Conservation (phyloP, 2,797 vertebrate genomes). For the Podarcis siculus region DNA sequence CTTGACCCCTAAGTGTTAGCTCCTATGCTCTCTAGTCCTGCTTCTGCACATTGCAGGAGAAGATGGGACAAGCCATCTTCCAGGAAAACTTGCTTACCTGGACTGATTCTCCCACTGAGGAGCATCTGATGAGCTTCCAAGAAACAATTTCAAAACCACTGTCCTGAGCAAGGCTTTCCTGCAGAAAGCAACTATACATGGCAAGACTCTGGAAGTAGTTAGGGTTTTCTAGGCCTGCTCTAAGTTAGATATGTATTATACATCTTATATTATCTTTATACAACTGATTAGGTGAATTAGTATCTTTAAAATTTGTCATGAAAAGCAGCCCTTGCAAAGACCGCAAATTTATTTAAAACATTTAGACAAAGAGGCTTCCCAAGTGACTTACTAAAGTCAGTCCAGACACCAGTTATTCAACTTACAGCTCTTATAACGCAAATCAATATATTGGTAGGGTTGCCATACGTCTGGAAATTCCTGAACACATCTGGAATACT, state of each 20-base stretch:
- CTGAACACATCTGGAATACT: too few relatives aligned
- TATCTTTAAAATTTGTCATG: neutral
- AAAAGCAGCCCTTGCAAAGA: neutral
- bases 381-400: too few relatives aligned
- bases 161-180: neutral
- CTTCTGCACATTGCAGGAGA: neutral
- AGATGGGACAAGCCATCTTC: neutral
- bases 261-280: neutral
- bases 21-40: neutral
- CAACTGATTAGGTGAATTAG: neutral
- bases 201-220: neutral
- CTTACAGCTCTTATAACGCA: neutral
- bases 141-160: neutral
- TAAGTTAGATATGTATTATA: neutral
- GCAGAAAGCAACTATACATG: neutral
- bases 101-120: neutral
- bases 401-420: neutral
- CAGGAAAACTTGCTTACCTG: neutral
- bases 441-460: neutral
- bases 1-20: too few relatives aligned
- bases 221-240: neutral
- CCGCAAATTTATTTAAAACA: neutral
- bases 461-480: too few relatives aligned
- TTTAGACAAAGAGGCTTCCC: too few relatives aligned
- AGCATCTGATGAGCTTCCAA: neutral